Percentiles rank a stretch among this genome's conserved stretches.
These are phyloP conservation scores for Anguilla anguilla DNA, from an alignment of 2,797 vertebrate genomes.

Conservation along the genomic window DNA sequence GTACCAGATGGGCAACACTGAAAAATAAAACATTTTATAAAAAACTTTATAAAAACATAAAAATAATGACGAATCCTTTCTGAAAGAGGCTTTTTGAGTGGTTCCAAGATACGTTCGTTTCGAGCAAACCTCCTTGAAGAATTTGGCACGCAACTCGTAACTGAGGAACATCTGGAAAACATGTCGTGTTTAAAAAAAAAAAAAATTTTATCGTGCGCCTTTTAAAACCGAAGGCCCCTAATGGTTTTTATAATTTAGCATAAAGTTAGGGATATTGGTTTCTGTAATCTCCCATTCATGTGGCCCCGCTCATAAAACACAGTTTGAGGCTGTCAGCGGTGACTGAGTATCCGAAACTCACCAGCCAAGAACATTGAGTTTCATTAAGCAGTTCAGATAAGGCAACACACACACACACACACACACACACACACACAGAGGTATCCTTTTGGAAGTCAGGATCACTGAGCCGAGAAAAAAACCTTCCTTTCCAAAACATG, in stretches of 20 bases:
- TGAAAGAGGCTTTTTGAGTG: conserved; percentile 46
- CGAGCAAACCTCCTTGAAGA: conserved; percentile 73
- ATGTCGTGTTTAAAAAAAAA: conserved; percentile 49
- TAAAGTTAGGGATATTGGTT: conserved; percentile 54
- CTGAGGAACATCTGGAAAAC: conserved; percentile 72
- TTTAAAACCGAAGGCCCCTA: conserved; percentile 46
- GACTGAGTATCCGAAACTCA: conserved; percentile 34
- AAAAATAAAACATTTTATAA: conserved; percentile 56
- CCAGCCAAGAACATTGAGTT: conserved; percentile 35
- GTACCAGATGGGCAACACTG: conserved; percentile 56
- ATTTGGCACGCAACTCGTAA: conserved; percentile 58
- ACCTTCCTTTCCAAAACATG: conserved; percentile 35
- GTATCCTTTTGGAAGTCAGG: conserved; percentile 34
- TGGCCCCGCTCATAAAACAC: conserved; percentile 46
- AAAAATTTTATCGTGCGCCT: conserved; percentile 49
- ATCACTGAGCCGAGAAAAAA: conserved; percentile 19
- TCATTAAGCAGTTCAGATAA: conserved; percentile 46
- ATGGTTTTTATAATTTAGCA: conserved; percentile 56
- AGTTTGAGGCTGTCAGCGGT: conserved; percentile 46
- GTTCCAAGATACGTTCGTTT: conserved; percentile 65
- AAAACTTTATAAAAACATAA: conserved; percentile 55
- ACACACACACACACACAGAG: conserved; percentile 42
- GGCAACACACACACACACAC: conserved; percentile 41
- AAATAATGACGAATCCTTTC: conserved; percentile 64
- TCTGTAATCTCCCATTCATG: conserved; percentile 56